Evolutionary conservation across 2,797 vertebrate species (phyloP).

Genomic region (Sebastes hopkinsi): DNA sequence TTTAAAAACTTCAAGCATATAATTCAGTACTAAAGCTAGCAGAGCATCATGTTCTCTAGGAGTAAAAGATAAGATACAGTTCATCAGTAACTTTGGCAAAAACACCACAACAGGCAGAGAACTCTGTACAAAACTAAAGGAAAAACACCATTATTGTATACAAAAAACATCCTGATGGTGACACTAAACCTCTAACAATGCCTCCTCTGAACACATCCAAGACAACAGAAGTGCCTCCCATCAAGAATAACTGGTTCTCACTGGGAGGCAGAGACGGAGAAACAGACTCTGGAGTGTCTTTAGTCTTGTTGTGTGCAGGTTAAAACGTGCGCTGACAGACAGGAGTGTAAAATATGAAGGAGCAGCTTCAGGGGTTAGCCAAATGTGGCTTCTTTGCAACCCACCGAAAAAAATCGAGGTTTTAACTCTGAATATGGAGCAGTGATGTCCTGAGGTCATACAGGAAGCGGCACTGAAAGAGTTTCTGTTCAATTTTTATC

Average conservation of each 20-base stretch:
- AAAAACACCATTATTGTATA: conserved; percentile 12
- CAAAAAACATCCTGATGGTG: conserved; percentile 25
- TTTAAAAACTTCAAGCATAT: conserved; percentile 65
- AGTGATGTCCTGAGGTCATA: conserved; percentile 38
- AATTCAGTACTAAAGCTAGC: conserved; percentile 46
- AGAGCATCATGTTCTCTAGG: conserved; percentile 29
- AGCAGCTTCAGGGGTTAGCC: neutral
- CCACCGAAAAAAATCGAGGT: neutral
- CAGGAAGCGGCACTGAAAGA: conserved; percentile 47
- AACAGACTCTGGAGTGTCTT: conserved; percentile 33
- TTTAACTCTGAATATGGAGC: neutral
- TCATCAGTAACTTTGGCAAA: conserved; percentile 64
- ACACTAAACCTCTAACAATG: neutral
- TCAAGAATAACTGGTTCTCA: neutral
- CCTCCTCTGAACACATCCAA: conserved; percentile 22
- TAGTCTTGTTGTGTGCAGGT: neutral
- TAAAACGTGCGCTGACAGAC: neutral
- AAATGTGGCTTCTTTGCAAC: neutral
- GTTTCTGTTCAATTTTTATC: neutral
- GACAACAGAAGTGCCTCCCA: neutral
- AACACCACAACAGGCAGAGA: conserved; percentile 37
- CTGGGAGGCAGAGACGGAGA: neutral
- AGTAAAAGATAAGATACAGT: conserved; percentile 29
- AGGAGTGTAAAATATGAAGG: conserved; percentile 33
- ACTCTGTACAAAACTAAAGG: conserved; percentile 55